Base-by-base conservation (phyloP, 2,113 vertebrate species). In the Neomonachus schauinslandi region DNA sequence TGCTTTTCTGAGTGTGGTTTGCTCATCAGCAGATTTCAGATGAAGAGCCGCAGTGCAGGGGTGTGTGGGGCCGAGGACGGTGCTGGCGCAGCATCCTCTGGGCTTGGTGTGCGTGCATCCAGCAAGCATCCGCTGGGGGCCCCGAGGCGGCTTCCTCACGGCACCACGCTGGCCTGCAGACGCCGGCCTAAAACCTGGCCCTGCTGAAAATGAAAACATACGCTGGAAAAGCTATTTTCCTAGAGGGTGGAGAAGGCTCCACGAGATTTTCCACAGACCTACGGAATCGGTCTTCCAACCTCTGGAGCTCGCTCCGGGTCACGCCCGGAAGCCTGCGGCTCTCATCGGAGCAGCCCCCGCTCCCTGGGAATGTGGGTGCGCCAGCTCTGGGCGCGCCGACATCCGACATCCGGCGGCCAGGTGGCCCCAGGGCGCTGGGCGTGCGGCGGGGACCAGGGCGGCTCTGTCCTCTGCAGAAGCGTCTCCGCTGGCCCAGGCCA, bases 21-120 rank as follows among this genome's bases (percentile, higher is more conserved):
- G 0, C 5, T 13, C 71, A 0, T 72, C 36, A 6, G 36, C 71
- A 72, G 13, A 39, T 13, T 22, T 21, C 36, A 15, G 9, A 22
- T 6, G 36, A 24, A 2, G 19, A 24, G n/a, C 36, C 2, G 4
- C 36, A 3, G 36, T 24, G 71, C 21, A 5, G 2, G 69, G 12
- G 8, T 36, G 33, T 22, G 5, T 39, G 69, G 11, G 69, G 69
- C 36, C 11, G 10, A 39, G 69, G 14, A 6, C 0, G 4, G 10
- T 74, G 36, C 21, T 4, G 2, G 1, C 13, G 21, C 22, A 7
- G 36, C 1, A 19, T 7, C 3, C 10, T 18, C 33, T 0, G 18
- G 33, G 33, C 67, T 21, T 8, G 8, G 31, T 5, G 63, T 5
- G 1, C 5, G 31, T 33, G 31, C 6, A 5, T 67, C 15, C 63